These are phyloP conservation scores for Hemitrygon akajei DNA, from an alignment of 2,797 vertebrate species.

Conservation along the genomic window DNA sequence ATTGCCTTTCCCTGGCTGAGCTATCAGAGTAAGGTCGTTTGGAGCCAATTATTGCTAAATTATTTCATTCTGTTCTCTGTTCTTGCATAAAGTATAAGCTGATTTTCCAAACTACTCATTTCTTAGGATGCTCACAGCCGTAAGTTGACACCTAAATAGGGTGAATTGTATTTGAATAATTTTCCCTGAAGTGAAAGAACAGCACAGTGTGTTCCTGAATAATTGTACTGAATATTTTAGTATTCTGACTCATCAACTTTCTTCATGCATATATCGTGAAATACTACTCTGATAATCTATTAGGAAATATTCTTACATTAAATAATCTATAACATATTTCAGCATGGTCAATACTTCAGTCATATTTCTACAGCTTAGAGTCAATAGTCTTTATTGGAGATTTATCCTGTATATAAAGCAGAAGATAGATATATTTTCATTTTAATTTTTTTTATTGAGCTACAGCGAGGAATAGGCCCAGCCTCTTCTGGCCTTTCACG, in stretches of 20 bases:
- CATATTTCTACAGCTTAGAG: neutral
- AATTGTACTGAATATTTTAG: slow-evolving; percentile 8
- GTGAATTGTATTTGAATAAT: slow-evolving; percentile 28
- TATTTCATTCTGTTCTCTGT: neutral
- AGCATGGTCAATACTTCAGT: neutral
- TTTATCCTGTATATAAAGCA: neutral
- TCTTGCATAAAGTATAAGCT: neutral
- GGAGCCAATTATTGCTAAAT: neutral
- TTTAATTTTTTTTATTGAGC: too few species aligned
- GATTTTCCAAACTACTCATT: neutral
- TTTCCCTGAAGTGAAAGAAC: neutral
- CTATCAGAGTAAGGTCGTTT: neutral
- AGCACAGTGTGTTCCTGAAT: slow-evolving; percentile 16
- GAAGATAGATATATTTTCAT: too few species aligned
- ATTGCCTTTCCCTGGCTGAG: neutral
- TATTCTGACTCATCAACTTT: neutral
- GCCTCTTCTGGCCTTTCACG: too few species aligned
- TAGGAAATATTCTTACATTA: neutral
- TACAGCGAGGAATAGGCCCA: too few species aligned
- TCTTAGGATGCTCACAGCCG: neutral
- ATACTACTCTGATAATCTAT: neutral
- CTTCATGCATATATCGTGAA: neutral
- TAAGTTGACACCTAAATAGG: neutral
- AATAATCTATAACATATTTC: neutral
- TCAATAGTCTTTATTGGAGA: neutral